Evolutionary conservation across 92 coral and sea anemone genomes (phyloP).

Genomic region (Porites evermanni): DNA sequence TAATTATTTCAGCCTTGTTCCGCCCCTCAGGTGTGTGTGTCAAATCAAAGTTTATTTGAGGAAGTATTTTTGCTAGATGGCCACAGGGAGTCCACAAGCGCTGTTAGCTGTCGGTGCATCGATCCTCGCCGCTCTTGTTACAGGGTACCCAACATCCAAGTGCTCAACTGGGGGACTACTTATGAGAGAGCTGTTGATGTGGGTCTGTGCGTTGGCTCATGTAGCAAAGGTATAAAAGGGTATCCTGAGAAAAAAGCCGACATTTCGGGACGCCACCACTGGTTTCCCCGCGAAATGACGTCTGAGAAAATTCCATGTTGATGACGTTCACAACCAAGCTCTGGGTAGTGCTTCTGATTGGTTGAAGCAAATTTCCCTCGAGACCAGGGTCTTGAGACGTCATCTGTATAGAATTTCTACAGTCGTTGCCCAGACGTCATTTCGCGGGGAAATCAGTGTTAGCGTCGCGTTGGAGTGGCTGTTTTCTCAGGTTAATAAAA

Average conservation of each 20-base stretch:
- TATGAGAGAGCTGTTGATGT: conserved; percentile 44
- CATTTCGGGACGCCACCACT: too few species aligned
- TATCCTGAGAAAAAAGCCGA: too few species aligned
- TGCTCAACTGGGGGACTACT: conserved; percentile 43
- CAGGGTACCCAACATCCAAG: conserved; percentile 25
- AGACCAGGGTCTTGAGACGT: too few species aligned
- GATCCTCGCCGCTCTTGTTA: conserved; percentile 27
- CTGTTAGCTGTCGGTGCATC: conserved; percentile 31
- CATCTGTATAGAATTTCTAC: too few species aligned
- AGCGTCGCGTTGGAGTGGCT: not conserved
- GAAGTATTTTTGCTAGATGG: conserved; percentile 13
- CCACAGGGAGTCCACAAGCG: conserved; percentile 15
- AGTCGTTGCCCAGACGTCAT: too few species aligned
- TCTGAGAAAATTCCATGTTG: too few species aligned
- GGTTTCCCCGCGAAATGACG: too few species aligned
- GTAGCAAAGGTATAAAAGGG: conserved; percentile 35
- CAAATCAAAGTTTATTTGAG: not conserved
- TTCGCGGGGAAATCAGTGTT: too few species aligned
- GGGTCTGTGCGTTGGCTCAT: conserved; percentile 53
- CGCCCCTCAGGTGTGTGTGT: conserved; percentile 16
- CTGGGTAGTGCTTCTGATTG: too few species aligned
- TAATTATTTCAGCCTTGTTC: not conserved
- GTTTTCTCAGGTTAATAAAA: too few species aligned
- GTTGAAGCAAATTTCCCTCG: too few species aligned
- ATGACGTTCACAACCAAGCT: too few species aligned